Evolutionary conservation across 2,888 invertebrate genomes (phyloP), one percentile per base, ranked within the genome.

Genomic region (Taphrorychus bicolor): DNA sequence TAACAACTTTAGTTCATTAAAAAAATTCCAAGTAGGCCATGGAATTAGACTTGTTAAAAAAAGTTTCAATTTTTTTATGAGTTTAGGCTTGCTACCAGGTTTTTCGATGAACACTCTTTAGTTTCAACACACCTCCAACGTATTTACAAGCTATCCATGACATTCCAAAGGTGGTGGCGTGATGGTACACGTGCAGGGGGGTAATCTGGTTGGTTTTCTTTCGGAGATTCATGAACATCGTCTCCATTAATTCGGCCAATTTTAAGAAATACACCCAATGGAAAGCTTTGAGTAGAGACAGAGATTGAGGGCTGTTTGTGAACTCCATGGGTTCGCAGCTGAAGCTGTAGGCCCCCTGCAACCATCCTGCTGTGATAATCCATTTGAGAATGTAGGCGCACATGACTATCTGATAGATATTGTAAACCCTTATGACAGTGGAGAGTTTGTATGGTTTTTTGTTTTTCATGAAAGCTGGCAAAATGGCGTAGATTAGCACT

Each of bases 361-460:
- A 85, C 86, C 88, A 90, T 1, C 89, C 89, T 14, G 88, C 87
- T n/a, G 87, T 88, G 73, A 86, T 77, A 48, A 88, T 81, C 84
- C 89, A 90, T 80, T 88, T 86, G 76, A 90, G 88, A 42, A 90
- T 84, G 69, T 85, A 82, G n/a, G 85, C 83, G 72, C 91, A 92
- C 22, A 89, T 85, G 2, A 87, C 68, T 11, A 95, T 91, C 87
- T 95, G 95, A 54, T 88, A 78, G n/a, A 92, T 81, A 79, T 96
- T 95, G 83, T 95, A 96, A 74, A 86, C 83, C 66, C 89, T 86
- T 72, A 95, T 88, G 24, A 90, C 78, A 1, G 80, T 83, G 72
- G 87, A 88, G 23, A 95, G 81, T 9, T 88, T 81, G 77, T 87
- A 90, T 0, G 95, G 86, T 70, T 85, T 84, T 59, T 90, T 85